Evolutionary conservation across 2,113 vertebrate genomes (phyloP).

Genomic region (Laticauda laticaudata): DNA sequence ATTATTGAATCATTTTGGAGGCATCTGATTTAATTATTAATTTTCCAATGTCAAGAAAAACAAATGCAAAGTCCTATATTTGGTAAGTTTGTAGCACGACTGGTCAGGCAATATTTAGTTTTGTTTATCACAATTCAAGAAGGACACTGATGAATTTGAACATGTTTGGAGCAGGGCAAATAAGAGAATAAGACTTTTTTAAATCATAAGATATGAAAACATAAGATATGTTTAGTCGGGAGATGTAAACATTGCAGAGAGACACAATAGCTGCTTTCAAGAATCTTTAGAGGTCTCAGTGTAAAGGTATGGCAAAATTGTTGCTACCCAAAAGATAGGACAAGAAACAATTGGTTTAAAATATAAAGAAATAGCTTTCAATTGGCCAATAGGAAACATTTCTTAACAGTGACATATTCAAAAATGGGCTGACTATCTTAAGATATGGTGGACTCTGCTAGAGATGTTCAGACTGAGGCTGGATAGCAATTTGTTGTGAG

Average conservation of each 20-base stretch:
- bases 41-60: not conserved
- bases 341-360: not conserved
- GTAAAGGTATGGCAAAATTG: not conserved
- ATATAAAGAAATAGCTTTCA: not conserved
- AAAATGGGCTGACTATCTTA: not conserved
- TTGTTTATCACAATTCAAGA: not conserved
- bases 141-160: not conserved
- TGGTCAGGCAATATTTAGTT: not conserved
- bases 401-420: not conserved
- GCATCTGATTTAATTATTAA: not conserved
- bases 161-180: not conserved
- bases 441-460: not conserved
- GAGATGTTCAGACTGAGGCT: not conserved
- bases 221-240: not conserved
- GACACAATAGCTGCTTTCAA: not conserved
- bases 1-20: not conserved
- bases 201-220: not conserved
- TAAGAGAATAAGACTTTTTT: not conserved
- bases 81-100: not conserved
- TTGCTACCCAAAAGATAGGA: not conserved
- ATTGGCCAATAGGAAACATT: not conserved
- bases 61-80: not conserved
- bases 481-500: not conserved
- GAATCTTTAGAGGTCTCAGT: not conserved
- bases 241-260: not conserved